Conservation (phyloP, 2,113 vertebrate genomes). For the Austrofundulus limnaeus region DNA sequence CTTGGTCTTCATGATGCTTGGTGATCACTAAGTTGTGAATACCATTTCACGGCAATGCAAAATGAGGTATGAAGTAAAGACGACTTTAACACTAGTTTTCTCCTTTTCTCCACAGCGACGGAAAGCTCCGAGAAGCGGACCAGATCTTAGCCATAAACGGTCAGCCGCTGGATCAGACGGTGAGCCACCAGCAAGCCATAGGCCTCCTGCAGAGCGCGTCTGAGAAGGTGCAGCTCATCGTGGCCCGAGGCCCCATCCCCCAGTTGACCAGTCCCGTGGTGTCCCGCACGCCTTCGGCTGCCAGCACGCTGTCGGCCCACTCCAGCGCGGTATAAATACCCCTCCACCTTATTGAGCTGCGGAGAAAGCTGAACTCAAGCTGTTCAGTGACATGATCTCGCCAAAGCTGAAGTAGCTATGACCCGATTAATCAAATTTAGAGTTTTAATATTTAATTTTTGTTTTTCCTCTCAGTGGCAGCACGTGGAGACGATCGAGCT, state of each 20-base stretch:
- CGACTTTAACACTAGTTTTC: background rate
- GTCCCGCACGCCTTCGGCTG: conserved; percentile 91
- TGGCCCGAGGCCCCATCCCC: conserved; percentile 88
- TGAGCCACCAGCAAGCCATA: conserved; percentile 94
- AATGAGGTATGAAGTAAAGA: too few species aligned
- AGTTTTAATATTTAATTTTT: background rate
- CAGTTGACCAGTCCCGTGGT: conserved; percentile 86
- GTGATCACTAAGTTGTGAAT: too few species aligned
- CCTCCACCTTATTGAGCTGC: too few species aligned
- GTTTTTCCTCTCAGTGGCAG: conserved; percentile 81
- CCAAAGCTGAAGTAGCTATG: too few species aligned
- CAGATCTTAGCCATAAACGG: conserved; percentile 94
- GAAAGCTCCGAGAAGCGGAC: conserved; percentile 90
- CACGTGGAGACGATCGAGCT: conserved; percentile 92
- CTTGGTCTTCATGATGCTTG: too few species aligned
- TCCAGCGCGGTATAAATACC: conserved; percentile 85
- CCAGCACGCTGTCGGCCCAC: conserved; percentile 91
- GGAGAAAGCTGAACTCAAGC: background rate
- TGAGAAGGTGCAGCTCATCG: conserved; percentile 86
- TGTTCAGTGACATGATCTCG: background rate
- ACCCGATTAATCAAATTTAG: background rate
- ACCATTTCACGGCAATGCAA: too few species aligned
- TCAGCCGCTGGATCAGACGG: conserved; percentile 89
- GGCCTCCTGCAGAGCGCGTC: conserved; percentile 89
- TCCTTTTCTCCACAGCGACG: conserved; percentile 79